Percentiles rank a stretch among this genome's conserved stretches.
phyloP scores from a whole-genome alignment of 2,113 vertebrate species.

The Tenrec ecaudatus region DNA sequence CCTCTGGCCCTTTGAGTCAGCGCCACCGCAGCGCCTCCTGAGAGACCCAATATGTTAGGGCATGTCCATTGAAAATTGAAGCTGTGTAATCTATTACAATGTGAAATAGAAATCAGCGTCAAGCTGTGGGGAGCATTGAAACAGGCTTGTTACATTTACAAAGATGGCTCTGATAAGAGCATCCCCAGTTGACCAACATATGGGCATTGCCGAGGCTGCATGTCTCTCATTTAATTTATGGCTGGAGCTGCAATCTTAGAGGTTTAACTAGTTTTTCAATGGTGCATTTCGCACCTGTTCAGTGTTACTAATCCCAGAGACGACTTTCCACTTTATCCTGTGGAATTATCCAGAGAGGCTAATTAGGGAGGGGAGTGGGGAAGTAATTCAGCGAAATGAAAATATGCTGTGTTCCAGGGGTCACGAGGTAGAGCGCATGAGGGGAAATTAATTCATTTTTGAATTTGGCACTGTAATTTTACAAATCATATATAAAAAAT shows the following conservation, averaged over 20 bases:
- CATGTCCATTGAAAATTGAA: slow-evolving; percentile 78
- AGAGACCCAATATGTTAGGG: slow-evolving; percentile 76
- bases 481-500: slow-evolving; percentile 21
- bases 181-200: slow-evolving; percentile 71
- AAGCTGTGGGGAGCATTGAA: slow-evolving; percentile 73
- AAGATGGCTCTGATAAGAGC: slow-evolving; percentile 69
- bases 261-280: slow-evolving; percentile 65
- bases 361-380: slow-evolving; percentile 45
- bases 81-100: slow-evolving; percentile 78
- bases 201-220: slow-evolving; percentile 67
- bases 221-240: slow-evolving; percentile 75
- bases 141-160: slow-evolving; percentile 75
- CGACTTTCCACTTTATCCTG: slow-evolving; percentile 66
- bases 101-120: slow-evolving; percentile 74
- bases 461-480: slow-evolving; percentile 57
- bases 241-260: slow-evolving; percentile 65
- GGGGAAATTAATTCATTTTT: slow-evolving; percentile 57
- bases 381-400: slow-evolving; percentile 49
- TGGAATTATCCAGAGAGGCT: slow-evolving; percentile 70
- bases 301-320: slow-evolving; percentile 69
- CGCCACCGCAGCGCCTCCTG: slow-evolving; percentile 57
- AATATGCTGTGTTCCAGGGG: slow-evolving; percentile 42
- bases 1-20: slow-evolving; percentile 49
- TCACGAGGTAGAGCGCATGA: slow-evolving; percentile 1
- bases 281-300: slow-evolving; percentile 69